These are phyloP conservation scores for Clarias macrocephalus DNA, from an alignment of 2,113 vertebrate genomes.

Conservation along the genomic window DNA sequence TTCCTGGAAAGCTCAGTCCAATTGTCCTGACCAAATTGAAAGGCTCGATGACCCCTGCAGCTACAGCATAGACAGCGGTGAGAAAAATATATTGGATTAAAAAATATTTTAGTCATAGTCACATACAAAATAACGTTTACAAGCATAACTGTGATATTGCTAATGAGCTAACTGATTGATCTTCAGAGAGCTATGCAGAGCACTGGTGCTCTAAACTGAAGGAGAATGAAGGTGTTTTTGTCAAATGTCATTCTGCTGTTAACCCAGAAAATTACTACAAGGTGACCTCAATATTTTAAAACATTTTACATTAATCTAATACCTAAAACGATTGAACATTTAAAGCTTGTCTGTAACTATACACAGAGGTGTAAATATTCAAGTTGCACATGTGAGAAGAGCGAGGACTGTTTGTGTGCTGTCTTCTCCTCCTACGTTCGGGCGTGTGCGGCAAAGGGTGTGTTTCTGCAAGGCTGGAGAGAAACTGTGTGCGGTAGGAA, in stretches of 20 bases:
- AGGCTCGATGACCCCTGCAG: conserved; percentile 89
- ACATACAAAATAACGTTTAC: background rate
- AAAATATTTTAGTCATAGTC: background rate
- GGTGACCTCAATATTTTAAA: conserved; percentile 67
- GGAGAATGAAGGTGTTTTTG: conserved; percentile 72
- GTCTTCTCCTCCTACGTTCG: conserved; percentile 88
- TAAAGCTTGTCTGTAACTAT: background rate
- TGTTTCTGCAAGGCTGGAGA: conserved; percentile 84
- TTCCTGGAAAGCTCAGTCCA: conserved; percentile 85
- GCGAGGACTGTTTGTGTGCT: conserved; percentile 86
- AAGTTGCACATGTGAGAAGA: conserved; percentile 87
- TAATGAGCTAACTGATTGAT: background rate
- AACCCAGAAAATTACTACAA: conserved; percentile 84
- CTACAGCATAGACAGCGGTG: conserved; percentile 85
- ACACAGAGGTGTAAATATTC: conserved; percentile 88
- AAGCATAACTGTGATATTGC: too few species aligned
- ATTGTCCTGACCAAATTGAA: conserved; percentile 76
- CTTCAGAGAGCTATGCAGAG: conserved; percentile 84
- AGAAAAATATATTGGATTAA: conserved; percentile 58
- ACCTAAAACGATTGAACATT: background rate
- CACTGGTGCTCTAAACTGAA: conserved; percentile 87
- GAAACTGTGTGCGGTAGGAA: conserved; percentile 82
- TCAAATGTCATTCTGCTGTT: conserved; percentile 76
- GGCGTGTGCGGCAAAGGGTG: conserved; percentile 83
- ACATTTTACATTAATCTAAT: background rate